Evolutionary conservation across 1,140 invertebrate species (phyloP).

Genomic region (Ruditapes philippinarum): DNA sequence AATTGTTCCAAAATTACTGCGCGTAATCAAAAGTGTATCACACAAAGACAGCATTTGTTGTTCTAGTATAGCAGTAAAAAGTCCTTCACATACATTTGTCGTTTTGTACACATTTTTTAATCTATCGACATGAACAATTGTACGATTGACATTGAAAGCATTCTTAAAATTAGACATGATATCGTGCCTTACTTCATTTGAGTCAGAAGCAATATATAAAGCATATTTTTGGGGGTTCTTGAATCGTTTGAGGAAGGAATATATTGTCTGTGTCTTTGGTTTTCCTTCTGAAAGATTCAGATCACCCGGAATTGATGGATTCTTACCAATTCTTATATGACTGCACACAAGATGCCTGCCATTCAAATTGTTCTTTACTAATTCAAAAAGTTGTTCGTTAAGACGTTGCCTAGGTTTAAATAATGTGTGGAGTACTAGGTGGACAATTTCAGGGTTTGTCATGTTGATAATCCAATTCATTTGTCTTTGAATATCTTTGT

Average conservation of each 20-base stretch:
- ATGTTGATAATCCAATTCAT: neutral
- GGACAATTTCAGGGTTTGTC: neutral
- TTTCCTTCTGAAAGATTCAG: neutral
- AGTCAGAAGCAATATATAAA: slow-evolving; percentile 20
- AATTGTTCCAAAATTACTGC: slow-evolving; percentile 13
- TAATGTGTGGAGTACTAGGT: neutral
- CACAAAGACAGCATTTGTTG: neutral
- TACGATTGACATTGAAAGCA: slow-evolving; percentile 10
- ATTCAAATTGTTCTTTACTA: neutral
- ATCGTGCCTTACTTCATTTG: neutral
- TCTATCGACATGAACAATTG: slow-evolving; percentile 27
- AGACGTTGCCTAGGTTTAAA: neutral
- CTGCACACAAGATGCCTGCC: slow-evolving; percentile 65
- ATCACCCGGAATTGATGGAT: slow-evolving; percentile 68
- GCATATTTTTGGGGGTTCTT: neutral
- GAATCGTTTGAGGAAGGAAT: neutral
- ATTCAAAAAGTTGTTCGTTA: neutral
- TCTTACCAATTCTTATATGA: slow-evolving; percentile 73
- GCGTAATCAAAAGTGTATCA: neutral
- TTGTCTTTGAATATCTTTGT: neutral
- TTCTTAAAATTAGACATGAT: neutral
- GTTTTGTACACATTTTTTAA: neutral
- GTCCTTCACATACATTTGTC: neutral
- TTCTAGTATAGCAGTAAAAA: slow-evolving; percentile 7
- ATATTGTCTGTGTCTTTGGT: neutral